Conservation (phyloP, 2,888 invertebrate genomes). For the Cosmorhoe ocellata region DNA sequence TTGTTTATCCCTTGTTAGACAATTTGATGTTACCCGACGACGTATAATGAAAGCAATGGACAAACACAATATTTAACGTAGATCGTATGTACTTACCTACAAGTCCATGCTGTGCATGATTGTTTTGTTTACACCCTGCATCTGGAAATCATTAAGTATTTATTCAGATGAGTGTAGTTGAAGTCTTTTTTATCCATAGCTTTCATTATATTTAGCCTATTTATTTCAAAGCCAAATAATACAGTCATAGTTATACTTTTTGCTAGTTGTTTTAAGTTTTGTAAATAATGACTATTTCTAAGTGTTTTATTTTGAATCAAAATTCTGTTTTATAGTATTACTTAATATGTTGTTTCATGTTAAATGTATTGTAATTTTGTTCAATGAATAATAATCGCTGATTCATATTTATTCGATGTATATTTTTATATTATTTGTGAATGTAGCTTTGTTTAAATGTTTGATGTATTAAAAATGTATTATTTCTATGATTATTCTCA, state of each 20-base stretch:
- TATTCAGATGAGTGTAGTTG: constrained; percentile 1
- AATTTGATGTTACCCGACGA: constrained; percentile 81
- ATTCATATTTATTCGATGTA: constrained; percentile 76
- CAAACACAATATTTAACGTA: constrained; percentile 41
- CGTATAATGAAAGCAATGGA: constrained; percentile 78
- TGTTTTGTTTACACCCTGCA: background rate
- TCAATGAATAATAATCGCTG: constrained; percentile 55
- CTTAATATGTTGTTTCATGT: constrained; percentile 66
- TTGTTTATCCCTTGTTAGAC: constrained; percentile 53
- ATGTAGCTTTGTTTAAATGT: constrained; percentile 59
- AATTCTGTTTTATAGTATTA: constrained; percentile 74
- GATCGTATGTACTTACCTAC: constrained; percentile 27
- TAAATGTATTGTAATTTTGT: constrained; percentile 61
- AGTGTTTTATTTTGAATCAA: constrained; percentile 72
- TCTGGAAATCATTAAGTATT: background rate
- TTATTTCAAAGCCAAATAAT: constrained; percentile 82
- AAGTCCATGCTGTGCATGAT: constrained; percentile 25
- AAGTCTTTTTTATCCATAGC: constrained; percentile 57
- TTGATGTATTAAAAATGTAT: constrained; percentile 51
- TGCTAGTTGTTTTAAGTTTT: constrained; percentile 73
- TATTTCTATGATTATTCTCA: constrained; percentile 40
- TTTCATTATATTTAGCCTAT: constrained; percentile 79
- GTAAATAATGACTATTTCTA: constrained; percentile 72
- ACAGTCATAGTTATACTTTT: constrained; percentile 78
- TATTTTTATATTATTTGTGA: constrained; percentile 67